A percentile compares a stretch with the other conserved stretches of the same genome.
Evolutionary conservation across 2,888 invertebrate genomes (phyloP).

Genomic region (Aphidius colemani): DNA sequence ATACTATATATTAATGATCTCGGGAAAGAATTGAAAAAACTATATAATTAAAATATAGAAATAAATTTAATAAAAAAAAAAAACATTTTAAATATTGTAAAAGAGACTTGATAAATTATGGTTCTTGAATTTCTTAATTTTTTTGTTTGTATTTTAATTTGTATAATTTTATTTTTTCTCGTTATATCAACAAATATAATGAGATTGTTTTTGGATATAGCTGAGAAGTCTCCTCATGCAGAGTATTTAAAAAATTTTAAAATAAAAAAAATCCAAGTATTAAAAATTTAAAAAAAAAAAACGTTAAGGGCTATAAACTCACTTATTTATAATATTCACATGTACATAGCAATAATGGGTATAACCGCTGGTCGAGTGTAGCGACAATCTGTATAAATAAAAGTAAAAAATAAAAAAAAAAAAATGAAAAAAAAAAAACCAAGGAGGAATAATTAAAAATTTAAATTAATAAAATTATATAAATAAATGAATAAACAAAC

Average conservation of each 20-base stretch:
- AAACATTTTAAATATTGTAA: constrained; percentile 12
- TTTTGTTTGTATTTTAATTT: constrained; percentile 4
- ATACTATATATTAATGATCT: constrained; percentile 20
- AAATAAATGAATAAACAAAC: not conserved
- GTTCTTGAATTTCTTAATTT: no score
- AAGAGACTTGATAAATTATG: constrained; percentile 13
- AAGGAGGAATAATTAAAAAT: no score
- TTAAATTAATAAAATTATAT: not conserved
- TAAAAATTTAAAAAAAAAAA: constrained; percentile 9
- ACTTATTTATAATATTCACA: constrained; percentile 41
- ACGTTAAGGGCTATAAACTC: constrained; percentile 18
- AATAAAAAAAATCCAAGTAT: not conserved
- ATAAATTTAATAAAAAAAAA: constrained; percentile 23
- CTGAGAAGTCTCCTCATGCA: no score
- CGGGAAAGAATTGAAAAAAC: constrained; percentile 15
- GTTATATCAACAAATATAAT: constrained; percentile 8
- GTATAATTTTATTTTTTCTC: constrained; percentile 1
- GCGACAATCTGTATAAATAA: constrained; percentile 50
- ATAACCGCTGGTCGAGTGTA: constrained; percentile 35
- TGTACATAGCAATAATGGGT: constrained; percentile 51
- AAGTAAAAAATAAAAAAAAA: constrained; percentile 32
- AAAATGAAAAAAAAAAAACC: constrained; percentile 19
- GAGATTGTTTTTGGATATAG: no score
- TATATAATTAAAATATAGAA: constrained; percentile 26
- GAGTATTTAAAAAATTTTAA: no score